These are phyloP conservation scores for Trogon melanurus DNA, from an alignment of 2,113 vertebrate genomes.

Conservation along the genomic window DNA sequence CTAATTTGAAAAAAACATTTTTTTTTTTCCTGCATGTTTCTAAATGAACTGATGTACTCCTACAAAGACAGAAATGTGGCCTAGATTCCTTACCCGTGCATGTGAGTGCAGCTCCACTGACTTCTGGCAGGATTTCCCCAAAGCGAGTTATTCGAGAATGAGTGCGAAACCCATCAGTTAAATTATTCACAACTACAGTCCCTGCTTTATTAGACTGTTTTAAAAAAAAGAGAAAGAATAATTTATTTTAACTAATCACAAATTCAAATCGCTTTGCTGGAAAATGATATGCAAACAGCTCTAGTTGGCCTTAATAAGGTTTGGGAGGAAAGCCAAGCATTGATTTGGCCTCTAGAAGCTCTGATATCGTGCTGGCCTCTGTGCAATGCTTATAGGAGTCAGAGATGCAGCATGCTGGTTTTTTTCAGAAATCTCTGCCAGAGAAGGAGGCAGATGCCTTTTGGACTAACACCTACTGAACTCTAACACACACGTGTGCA, in stretches of 20 bases:
- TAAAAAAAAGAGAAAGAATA: not conserved
- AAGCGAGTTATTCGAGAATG: not conserved
- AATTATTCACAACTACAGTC: slow-evolving; percentile 8
- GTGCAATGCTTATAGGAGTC: not conserved
- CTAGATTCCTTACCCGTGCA: not conserved
- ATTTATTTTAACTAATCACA: slow-evolving; percentile 40
- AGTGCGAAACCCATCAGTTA: not conserved
- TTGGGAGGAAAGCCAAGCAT: slow-evolving; percentile 22
- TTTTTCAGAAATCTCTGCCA: not conserved
- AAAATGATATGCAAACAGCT: slow-evolving; percentile 19
- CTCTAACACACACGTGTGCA: not conserved
- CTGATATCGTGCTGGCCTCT: not conserved
- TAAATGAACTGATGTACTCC: not conserved
- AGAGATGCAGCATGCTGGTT: not conserved
- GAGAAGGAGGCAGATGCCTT: not conserved
- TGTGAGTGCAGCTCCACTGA: not conserved
- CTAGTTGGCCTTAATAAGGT: slow-evolving; percentile 2
- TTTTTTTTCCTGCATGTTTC: not conserved
- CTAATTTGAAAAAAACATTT: not conserved
- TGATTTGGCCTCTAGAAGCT: slow-evolving; percentile 10
- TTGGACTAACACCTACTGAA: not conserved
- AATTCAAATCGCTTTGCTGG: slow-evolving; percentile 23
- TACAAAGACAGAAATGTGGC: not conserved
- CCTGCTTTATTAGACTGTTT: not conserved
- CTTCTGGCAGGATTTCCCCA: slow-evolving; percentile 9